Conservation (phyloP, 2,888 invertebrate species). For the Drosophila colorata region DNA sequence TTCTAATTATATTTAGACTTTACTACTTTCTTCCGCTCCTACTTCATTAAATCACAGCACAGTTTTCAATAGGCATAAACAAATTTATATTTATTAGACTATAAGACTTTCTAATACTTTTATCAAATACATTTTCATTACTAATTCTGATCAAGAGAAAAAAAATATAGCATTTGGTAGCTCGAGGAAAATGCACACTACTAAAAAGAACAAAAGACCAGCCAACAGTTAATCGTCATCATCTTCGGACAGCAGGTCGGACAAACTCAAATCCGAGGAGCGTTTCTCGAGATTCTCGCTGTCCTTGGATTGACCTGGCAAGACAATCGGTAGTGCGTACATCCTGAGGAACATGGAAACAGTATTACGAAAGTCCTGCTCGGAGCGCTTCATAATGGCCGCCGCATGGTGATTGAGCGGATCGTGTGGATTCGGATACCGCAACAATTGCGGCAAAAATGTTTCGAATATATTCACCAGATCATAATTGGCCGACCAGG, state of each 20-base stretch:
- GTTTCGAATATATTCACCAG: conserved; percentile 70
- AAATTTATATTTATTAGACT: conserved; percentile 5
- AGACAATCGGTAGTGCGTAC: conserved; percentile 60
- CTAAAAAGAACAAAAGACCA: conserved; percentile 52
- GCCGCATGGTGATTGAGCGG: conserved; percentile 65
- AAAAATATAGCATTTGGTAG: conserved; percentile 33
- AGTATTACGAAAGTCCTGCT: conserved; percentile 52
- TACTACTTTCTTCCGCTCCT: too few species aligned
- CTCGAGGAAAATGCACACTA: conserved; percentile 36
- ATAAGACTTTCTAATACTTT: conserved; percentile 14
- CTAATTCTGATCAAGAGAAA: conserved; percentile 17
- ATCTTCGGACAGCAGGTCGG: conserved; percentile 57
- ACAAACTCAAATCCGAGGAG: conserved; percentile 64
- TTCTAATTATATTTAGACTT: too few species aligned
- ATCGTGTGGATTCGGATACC: conserved; percentile 66
- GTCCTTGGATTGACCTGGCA: conserved; percentile 6
- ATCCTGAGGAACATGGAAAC: conserved; percentile 54
- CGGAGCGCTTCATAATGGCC: conserved; percentile 59
- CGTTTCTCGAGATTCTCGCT: conserved; percentile 45
- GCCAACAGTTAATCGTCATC: conserved; percentile 53
- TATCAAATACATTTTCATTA: conserved; percentile 30
- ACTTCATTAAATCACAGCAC: not conserved
- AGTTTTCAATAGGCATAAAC: not conserved
- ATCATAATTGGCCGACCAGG: conserved; percentile 70
- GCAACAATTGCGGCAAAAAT: conserved; percentile 64